Conservation (phyloP, 2,113 vertebrate species). For the Cynoglossus semilaevis region DNA sequence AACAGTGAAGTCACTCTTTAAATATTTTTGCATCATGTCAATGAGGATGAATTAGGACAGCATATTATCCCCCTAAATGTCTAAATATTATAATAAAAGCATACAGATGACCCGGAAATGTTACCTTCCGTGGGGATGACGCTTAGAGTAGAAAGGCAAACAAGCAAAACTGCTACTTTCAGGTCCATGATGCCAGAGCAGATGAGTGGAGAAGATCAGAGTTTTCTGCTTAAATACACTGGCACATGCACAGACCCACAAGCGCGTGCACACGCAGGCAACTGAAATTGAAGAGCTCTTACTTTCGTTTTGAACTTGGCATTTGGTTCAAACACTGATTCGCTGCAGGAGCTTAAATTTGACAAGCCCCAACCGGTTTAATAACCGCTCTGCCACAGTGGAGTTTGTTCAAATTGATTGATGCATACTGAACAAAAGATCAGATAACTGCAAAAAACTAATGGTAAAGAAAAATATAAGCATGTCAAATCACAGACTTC, state of each 20-base stretch:
- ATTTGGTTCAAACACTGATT: fast-evolving
- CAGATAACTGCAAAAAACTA: neutral
- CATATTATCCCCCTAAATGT: no score
- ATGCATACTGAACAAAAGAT: neutral
- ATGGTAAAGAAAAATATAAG: neutral
- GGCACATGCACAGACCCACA: neutral
- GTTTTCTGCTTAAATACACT: slow-evolving; percentile 32
- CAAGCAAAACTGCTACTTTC: slow-evolving; percentile 34
- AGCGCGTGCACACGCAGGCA: neutral
- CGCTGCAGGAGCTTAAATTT: neutral
- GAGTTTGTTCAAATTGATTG: neutral
- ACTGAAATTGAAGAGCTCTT: neutral
- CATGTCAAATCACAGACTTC: neutral
- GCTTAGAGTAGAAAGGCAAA: slow-evolving; percentile 47
- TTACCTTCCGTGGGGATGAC: slow-evolving; percentile 68
- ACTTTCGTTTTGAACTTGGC: neutral
- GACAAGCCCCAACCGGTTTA: slow-evolving; percentile 46
- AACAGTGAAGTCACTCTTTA: no score
- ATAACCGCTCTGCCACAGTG: neutral
- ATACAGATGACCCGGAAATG: neutral
- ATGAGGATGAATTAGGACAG: no score
- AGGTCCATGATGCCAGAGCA: slow-evolving; percentile 65
- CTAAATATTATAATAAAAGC: neutral
- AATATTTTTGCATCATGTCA: no score
- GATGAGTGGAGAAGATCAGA: neutral